Evolutionary conservation across 2,888 invertebrate species (phyloP).

Genomic region (Euzophera pinguis): DNA sequence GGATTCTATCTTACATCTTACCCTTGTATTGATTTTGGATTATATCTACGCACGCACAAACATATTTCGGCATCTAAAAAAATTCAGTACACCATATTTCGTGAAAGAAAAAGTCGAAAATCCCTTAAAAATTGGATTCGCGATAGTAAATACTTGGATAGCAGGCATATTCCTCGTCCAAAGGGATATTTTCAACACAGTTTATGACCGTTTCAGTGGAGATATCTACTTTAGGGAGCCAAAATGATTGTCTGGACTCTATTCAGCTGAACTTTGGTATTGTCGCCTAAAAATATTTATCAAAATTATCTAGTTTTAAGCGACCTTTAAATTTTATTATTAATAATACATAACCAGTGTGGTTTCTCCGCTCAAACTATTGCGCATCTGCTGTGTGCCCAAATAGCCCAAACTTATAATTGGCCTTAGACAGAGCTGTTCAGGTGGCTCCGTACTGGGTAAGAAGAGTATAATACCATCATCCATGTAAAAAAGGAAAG

Average conservation of each 20-base stretch:
- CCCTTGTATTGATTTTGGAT: constrained; percentile 15
- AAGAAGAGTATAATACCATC: too few relatives aligned
- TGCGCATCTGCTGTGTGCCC: too few relatives aligned
- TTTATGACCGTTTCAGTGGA: constrained; percentile 17
- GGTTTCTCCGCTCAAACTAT: too few relatives aligned
- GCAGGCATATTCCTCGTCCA: constrained; percentile 9
- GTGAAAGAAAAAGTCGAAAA: background rate
- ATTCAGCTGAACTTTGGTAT: constrained; percentile 14
- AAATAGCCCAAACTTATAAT: too few relatives aligned
- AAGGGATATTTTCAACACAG: constrained; percentile 16
- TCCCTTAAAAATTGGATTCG: background rate
- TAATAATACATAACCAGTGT: too few relatives aligned
- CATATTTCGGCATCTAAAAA: background rate
- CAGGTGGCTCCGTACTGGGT: too few relatives aligned
- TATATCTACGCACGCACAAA: constrained; percentile 11
- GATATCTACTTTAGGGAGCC: constrained; percentile 15
- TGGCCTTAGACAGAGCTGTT: too few relatives aligned
- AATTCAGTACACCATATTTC: background rate
- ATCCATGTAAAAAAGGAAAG: too few relatives aligned
- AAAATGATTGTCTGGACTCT: constrained; percentile 13
- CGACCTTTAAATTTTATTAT: too few relatives aligned
- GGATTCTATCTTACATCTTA: constrained; percentile 8
- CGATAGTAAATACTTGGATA: background rate
- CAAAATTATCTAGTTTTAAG: too few relatives aligned
- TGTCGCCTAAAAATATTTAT: constrained; percentile 9